phyloP scores from a whole-genome alignment of 2,888 invertebrate species.

The Creontiades dilutus region DNA sequence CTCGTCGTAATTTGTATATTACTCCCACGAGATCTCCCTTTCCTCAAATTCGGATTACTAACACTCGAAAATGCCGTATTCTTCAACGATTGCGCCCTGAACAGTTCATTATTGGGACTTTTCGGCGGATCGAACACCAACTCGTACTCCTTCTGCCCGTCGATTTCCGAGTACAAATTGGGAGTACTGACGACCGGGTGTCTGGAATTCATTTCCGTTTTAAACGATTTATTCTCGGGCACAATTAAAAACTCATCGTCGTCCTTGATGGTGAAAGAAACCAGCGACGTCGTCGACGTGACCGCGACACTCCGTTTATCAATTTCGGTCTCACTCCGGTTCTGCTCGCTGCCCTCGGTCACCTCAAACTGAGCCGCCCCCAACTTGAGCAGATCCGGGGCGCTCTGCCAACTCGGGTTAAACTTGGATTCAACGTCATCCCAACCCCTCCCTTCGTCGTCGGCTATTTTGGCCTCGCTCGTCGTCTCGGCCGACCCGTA shows the following conservation, averaged over 20 bases:
- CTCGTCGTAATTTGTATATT: constrained; percentile 77
- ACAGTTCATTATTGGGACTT: constrained; percentile 68
- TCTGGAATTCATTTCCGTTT: constrained; percentile 64
- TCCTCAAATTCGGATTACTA: constrained; percentile 74
- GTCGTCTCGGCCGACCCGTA: constrained; percentile 73
- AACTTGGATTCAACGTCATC: constrained; percentile 76
- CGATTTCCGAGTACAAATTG: constrained; percentile 73
- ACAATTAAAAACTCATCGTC: constrained; percentile 75
- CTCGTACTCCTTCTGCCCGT: constrained; percentile 71
- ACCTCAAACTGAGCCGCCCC: constrained; percentile 63
- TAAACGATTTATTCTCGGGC: constrained; percentile 73
- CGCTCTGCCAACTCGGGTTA: constrained; percentile 77
- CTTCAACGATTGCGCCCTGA: constrained; percentile 75
- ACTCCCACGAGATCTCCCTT: constrained; percentile 75
- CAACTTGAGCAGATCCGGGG: constrained; percentile 76
- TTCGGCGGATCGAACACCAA: constrained; percentile 59
- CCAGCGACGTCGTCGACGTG: constrained; percentile 70
- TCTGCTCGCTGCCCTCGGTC: constrained; percentile 72
- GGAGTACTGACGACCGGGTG: constrained; percentile 75
- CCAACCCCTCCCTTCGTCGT: constrained; percentile 74
- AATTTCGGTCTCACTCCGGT: background rate
- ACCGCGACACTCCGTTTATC: constrained; percentile 41
- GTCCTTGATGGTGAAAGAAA: constrained; percentile 72
- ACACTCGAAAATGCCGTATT: constrained; percentile 75
- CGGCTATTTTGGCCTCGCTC: constrained; percentile 72